Conservation (phyloP, 2,113 vertebrate genomes). For the Brevimyrus niger region DNA sequence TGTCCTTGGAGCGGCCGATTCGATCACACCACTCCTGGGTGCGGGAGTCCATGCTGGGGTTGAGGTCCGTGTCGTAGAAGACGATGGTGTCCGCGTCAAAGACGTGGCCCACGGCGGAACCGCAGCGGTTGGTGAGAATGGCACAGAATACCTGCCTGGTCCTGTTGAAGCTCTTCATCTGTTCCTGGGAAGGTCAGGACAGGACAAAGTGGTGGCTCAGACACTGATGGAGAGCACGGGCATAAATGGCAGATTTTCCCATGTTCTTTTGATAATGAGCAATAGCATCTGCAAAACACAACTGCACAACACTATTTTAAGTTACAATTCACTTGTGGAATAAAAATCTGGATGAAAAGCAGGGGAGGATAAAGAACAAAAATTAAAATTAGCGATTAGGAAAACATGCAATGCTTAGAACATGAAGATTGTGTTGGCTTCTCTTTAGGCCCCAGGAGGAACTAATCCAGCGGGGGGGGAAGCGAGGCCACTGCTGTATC, state of each 20-base stretch:
- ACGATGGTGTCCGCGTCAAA: constrained; percentile 84
- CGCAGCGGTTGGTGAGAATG: constrained; percentile 85
- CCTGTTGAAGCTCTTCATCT: constrained; percentile 79
- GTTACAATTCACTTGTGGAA: neutral
- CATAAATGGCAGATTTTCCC: neutral
- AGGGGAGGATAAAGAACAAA: neutral
- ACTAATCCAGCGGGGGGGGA: constrained; percentile 38
- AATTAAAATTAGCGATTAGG: neutral
- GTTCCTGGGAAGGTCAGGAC: constrained; percentile 55
- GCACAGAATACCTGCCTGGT: constrained; percentile 81
- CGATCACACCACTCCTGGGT: constrained; percentile 89
- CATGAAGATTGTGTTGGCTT: constrained; percentile 17
- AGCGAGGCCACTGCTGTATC: constrained; percentile 32
- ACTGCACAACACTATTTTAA: neutral
- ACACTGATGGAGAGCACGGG: neutral
- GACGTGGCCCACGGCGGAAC: constrained; percentile 71
- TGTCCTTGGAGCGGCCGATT: constrained; percentile 84
- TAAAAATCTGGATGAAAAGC: neutral
- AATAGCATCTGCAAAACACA: neutral
- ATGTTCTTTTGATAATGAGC: neutral
- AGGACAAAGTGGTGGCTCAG: neutral
- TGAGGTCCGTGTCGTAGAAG: constrained; percentile 87
- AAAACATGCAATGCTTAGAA: neutral
- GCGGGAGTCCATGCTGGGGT: constrained; percentile 83
- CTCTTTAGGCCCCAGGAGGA: constrained; percentile 32